Percentiles rank a stretch among this genome's conserved stretches.
Evolutionary conservation across 2,888 invertebrate species (phyloP).

Genomic region (Smittia sp.): DNA sequence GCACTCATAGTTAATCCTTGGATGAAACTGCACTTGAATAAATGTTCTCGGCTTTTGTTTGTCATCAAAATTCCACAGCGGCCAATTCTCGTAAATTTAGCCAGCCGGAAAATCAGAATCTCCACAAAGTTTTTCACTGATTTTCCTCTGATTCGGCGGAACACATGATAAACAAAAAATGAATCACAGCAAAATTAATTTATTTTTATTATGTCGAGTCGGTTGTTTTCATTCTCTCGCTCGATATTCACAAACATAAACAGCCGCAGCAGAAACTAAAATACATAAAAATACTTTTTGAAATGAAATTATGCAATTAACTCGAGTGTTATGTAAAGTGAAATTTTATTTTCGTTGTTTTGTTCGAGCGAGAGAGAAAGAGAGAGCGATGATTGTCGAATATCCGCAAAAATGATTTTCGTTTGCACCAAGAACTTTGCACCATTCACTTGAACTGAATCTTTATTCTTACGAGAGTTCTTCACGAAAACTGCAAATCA

Average conservation of each 20-base stretch:
- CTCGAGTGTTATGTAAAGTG: conserved; percentile 40
- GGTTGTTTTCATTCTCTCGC: not conserved
- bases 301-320: conserved; percentile 36
- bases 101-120: too few species aligned
- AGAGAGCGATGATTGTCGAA: too few species aligned
- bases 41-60: too few species aligned
- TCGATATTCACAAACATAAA: conserved; percentile 30
- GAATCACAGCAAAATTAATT: conserved; percentile 6
- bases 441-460: too few species aligned
- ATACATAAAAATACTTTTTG: conserved; percentile 27
- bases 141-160: too few species aligned
- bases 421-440: too few species aligned
- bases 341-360: conserved; percentile 35
- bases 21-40: not conserved
- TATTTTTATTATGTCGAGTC: not conserved
- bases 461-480: not conserved
- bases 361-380: not conserved
- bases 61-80: too few species aligned
- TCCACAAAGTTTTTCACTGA: too few species aligned
- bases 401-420: too few species aligned
- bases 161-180: not conserved
- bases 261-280: conserved; percentile 33
- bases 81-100: too few species aligned
- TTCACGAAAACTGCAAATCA: conserved; percentile 21
- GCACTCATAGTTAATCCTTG: not conserved